phyloP scores from a whole-genome alignment of 2,888 invertebrate species.

The Prosapia bicincta region DNA sequence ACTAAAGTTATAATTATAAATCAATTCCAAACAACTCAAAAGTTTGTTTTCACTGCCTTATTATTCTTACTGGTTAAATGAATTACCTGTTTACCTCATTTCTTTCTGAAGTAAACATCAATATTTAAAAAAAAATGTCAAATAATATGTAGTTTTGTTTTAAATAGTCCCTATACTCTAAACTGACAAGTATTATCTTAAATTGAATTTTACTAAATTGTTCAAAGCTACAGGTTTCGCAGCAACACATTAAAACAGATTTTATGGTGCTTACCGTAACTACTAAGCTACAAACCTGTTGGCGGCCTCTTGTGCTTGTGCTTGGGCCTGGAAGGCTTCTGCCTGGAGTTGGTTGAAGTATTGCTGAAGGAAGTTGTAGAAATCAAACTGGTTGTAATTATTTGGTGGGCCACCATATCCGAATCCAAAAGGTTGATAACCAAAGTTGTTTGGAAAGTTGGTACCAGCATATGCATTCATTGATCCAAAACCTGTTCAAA shows the following conservation, averaged over 20 bases:
- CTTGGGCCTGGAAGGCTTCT: background rate
- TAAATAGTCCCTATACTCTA: background rate
- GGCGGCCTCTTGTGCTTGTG: conserved; percentile 10
- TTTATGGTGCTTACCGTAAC: background rate
- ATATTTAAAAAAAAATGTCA: no score
- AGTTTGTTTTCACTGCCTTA: no score
- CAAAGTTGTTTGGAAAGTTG: background rate
- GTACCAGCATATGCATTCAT: background rate
- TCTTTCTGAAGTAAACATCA: no score
- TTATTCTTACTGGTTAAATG: no score
- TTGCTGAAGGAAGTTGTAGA: conserved; percentile 16
- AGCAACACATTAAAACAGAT: background rate
- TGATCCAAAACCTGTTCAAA: background rate
- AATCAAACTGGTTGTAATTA: conserved; percentile 8
- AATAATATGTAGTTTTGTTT: no score
- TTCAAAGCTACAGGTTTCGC: background rate
- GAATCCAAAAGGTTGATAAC: background rate
- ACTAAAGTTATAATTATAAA: no score
- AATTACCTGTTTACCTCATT: no score
- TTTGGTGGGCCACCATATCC: background rate
- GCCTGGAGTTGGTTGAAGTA: conserved; percentile 19
- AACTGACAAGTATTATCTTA: no score
- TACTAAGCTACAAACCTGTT: conserved; percentile 6
- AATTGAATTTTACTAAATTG: no score
- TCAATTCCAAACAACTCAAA: no score